Percentiles rank a stretch among this genome's conserved stretches.
phyloP scores from a whole-genome alignment of 2,888 invertebrate genomes.

The Limulus polyphemus region DNA sequence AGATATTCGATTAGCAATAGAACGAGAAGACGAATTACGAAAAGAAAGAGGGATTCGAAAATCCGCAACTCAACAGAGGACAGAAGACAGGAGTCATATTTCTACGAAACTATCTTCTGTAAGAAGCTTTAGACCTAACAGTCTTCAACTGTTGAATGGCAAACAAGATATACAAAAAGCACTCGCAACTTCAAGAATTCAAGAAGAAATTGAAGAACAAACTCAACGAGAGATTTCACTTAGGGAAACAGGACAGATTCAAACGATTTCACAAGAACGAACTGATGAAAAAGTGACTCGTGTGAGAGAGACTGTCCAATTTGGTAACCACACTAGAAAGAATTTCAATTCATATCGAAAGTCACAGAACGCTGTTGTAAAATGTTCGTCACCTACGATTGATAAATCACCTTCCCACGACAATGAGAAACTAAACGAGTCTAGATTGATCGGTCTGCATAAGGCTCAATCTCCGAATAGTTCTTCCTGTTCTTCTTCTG shows the following conservation, averaged over 20 bases:
- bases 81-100: too few relatives aligned
- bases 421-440: too few relatives aligned
- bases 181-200: slow-evolving; percentile 50
- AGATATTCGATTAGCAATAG: slow-evolving; percentile 42
- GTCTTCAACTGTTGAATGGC: too few relatives aligned
- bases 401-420: not conserved
- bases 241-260: slow-evolving; percentile 48
- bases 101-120: too few relatives aligned
- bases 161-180: slow-evolving; percentile 7
- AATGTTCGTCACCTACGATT: not conserved
- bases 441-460: slow-evolving; percentile 5
- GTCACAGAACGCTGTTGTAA: slow-evolving; percentile 1
- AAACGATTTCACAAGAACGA: slow-evolving; percentile 39
- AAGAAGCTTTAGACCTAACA: too few relatives aligned
- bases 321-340: too few relatives aligned
- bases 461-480: slow-evolving; percentile 13
- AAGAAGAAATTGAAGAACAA: slow-evolving; percentile 76
- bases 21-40: slow-evolving; percentile 40
- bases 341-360: too few relatives aligned
- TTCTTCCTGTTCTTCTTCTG: slow-evolving; percentile 3
- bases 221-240: slow-evolving; percentile 71
- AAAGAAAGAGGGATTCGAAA: not conserved
- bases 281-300: not conserved
- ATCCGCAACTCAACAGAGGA: not conserved
- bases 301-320: too few relatives aligned